Conservation (phyloP, 2,888 invertebrate species). For the Chrysolina americana region DNA sequence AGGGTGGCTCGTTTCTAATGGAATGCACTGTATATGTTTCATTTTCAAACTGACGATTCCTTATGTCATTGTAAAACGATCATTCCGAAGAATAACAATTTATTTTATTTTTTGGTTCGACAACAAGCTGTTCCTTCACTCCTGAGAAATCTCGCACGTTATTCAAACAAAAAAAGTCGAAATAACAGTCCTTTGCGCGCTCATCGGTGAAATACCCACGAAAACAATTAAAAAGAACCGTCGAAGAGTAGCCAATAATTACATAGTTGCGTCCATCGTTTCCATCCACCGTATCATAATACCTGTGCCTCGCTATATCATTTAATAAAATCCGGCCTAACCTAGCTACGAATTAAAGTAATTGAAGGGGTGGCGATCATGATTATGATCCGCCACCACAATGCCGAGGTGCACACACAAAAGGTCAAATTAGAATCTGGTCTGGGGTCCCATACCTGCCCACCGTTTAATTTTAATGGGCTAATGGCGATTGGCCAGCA, state of each 20-base stretch:
- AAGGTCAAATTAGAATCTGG: constrained; percentile 42
- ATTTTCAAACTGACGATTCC: no score
- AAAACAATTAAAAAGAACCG: constrained; percentile 26
- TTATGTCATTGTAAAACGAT: no score
- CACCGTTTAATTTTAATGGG: constrained; percentile 61
- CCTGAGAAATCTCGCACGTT: background rate
- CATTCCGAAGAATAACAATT: no score
- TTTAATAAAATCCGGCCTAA: constrained; percentile 33
- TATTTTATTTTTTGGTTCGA: no score
- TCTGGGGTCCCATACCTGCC: constrained; percentile 50
- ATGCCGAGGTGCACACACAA: constrained; percentile 17
- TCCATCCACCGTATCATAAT: constrained; percentile 4
- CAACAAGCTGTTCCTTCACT: background rate
- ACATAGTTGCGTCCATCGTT: constrained; percentile 5
- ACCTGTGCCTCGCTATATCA: constrained; percentile 21
- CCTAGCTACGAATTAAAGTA: constrained; percentile 48
- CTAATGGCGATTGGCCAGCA: constrained; percentile 64
- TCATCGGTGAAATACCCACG: constrained; percentile 27
- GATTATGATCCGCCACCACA: constrained; percentile 37
- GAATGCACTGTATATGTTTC: no score
- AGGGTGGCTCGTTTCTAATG: no score
- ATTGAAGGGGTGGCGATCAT: constrained; percentile 49
- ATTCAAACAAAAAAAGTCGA: background rate
- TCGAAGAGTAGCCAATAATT: constrained; percentile 33
- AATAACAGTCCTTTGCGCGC: constrained; percentile 5